Evolutionary conservation across 2,888 invertebrate genomes (phyloP), one percentile per base, ranked within the genome.

Genomic region (Oscheius onirici): DNA sequence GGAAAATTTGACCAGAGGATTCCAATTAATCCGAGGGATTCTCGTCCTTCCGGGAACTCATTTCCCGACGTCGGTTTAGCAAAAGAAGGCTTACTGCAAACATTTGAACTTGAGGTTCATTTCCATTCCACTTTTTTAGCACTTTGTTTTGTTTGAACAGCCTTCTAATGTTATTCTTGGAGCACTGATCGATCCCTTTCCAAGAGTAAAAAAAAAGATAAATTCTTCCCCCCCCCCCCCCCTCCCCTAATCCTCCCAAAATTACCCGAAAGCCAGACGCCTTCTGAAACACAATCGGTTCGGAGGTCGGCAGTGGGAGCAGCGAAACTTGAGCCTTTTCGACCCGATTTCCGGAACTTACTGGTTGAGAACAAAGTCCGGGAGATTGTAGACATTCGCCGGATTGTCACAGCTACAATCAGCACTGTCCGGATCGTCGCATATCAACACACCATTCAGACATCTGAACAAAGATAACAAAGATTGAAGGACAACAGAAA

Each of bases 291-390:
- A 63, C 46, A 63, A 63, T 58, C 58, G 41, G 40, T 22, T 49
- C 49, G 49, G 20, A 17, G 20, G 49, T 20, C 49, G 49, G 24
- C 60, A n/a, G 34, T 44, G 60, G 34, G 60, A 60, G 60, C 43
- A 60, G 55, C 26, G 43, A 60, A 60, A 60, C 34, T 26, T 46
- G 49, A 63, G 26, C 22, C 63, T 34, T 34, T 34, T 34, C 63
- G 49, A 43, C 43, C 44, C 60, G 17, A 54, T 52, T 70, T 40
- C n/a, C 15, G 54, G 41, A 46, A 73, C 76, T 70, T 24, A 80
- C 82, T 69, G 68, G 49, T 80, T 79, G 11, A 67, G 24, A 24
- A 77, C 76, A 52, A 76, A 82, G 34, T 79, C 77, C 26, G 75
- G 78, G n/a, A 82, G 63, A 57, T 82, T 82, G 72, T 69, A 82